Conservation (phyloP, 1,140 invertebrate genomes). For the Melanaphis sacchari region DNA sequence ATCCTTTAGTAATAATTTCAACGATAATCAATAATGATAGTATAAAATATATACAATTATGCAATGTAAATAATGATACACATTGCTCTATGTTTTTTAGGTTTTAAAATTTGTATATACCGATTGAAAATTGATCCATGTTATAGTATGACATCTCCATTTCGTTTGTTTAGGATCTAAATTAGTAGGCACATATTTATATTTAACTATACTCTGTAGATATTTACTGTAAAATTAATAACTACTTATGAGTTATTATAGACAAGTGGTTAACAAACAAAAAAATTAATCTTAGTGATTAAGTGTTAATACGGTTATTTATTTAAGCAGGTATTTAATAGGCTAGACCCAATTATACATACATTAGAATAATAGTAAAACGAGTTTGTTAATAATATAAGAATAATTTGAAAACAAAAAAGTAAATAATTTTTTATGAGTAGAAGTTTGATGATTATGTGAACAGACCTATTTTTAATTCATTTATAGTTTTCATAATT, state of each 20-base stretch:
- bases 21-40: neutral
- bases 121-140: neutral
- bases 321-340: no score
- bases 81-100: neutral
- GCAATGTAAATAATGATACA: neutral
- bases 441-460: no score
- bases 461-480: no score
- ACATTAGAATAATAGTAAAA: no score
- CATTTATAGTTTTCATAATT: no score
- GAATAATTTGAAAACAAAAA: no score
- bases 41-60: neutral
- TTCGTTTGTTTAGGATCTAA: neutral
- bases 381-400: no score
- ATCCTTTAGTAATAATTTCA: no score
- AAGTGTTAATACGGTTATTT: neutral
- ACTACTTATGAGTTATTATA: neutral
- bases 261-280: neutral
- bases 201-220: neutral
- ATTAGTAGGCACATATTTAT: neutral
- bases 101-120: neutral
- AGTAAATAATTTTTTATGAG: no score
- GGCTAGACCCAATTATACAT: no score
- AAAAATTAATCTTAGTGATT: neutral
- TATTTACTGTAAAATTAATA: neutral
- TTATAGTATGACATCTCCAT: neutral